These are phyloP conservation scores for Cladorhizidae sp. DNA, from an alignment of 37 sponge, comb jelly and placozoan species.

Conservation along the genomic window DNA sequence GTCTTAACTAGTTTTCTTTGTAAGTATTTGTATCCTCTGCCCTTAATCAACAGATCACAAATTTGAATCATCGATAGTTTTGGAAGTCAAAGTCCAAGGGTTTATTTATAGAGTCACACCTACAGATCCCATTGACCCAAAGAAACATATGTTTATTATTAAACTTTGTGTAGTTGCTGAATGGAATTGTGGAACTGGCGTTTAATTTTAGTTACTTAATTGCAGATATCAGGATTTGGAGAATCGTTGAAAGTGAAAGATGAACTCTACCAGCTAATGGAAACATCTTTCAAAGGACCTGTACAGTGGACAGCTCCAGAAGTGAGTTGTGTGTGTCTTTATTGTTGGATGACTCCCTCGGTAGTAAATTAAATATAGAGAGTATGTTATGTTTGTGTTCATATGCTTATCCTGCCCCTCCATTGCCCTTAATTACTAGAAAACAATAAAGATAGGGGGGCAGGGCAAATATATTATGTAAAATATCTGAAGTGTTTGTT, in stretches of 20 bases:
- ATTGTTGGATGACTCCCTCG: background rate
- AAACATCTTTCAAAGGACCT: background rate
- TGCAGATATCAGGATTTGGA: constrained; percentile 19
- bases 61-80: too few species aligned
- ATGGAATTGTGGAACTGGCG: too few species aligned
- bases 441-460: background rate
- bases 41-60: too few species aligned
- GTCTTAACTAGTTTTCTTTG: too few species aligned
- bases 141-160: background rate
- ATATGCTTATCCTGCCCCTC: background rate
- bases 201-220: too few species aligned
- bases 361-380: background rate
- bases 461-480: background rate
- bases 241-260: constrained; percentile 4
- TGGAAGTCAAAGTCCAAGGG: too few species aligned
- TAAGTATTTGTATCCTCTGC: too few species aligned
- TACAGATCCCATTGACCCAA: too few species aligned
- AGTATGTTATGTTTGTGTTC: background rate
- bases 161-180: background rate
- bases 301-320: background rate
- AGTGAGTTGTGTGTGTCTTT: background rate
- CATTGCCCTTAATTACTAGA: background rate
- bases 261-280: background rate
- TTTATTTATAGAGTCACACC: too few species aligned
- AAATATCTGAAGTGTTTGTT: too few species aligned